These are phyloP conservation scores for Sandelia bainsii DNA, from an alignment of 2,797 vertebrate species.

Conservation along the genomic window DNA sequence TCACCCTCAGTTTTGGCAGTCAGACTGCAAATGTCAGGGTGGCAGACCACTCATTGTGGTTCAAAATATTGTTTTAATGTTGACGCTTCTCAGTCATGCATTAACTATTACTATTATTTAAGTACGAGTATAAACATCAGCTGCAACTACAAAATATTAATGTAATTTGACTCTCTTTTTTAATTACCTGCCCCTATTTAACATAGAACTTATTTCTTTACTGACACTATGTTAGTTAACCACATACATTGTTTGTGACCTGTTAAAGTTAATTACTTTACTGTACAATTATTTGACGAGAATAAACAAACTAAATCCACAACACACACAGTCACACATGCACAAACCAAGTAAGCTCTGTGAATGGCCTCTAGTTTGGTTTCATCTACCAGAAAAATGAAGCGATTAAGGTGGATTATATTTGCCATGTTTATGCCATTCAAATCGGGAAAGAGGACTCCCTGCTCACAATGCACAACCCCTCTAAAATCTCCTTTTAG, in stretches of 20 bases:
- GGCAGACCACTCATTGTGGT: neutral
- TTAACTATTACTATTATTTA: neutral
- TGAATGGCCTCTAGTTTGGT: constrained; percentile 67
- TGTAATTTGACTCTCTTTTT: too few relatives aligned
- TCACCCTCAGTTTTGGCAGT: neutral
- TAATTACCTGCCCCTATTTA: neutral
- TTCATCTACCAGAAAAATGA: constrained; percentile 74
- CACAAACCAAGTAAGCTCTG: constrained; percentile 47
- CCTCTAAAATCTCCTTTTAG: constrained; percentile 76
- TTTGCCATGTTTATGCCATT: constrained; percentile 85
- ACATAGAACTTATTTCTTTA: neutral
- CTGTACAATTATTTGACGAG: neutral
- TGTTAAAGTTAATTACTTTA: neutral
- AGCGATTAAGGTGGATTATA: constrained; percentile 86
- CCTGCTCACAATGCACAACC: constrained; percentile 65
- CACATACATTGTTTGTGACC: neutral
- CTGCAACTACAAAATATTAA: too few relatives aligned
- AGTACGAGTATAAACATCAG: neutral
- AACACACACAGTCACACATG: neutral
- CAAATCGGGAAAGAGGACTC: constrained; percentile 86
- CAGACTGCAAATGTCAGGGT: neutral
- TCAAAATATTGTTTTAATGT: neutral
- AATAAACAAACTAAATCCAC: neutral
- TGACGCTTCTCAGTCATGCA: neutral
- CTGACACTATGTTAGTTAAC: neutral